Base-by-base conservation (phyloP, 2,113 vertebrate species). In the Triplophysa tibetana region DNA sequence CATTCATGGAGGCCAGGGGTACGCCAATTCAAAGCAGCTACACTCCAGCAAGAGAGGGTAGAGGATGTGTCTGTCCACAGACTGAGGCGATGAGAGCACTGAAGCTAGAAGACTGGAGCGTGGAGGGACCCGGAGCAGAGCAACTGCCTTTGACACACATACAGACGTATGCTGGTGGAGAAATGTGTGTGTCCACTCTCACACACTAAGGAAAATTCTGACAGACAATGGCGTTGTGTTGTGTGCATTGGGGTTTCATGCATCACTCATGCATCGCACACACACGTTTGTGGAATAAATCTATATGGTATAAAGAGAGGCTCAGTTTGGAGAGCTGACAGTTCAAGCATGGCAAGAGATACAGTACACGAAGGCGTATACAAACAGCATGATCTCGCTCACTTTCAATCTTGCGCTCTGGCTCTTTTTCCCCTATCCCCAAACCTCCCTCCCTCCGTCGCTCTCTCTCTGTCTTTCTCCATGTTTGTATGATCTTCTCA, bases 1-100 rank as follows among this genome's bases (percentile, higher is more conserved):
- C 38, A 67, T 38, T 81, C 79, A 75, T 81, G 70, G 70, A 67
- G 79, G 52, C 62, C 70, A 75, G 17, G 21, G 23, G 23, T 66
- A 29, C 23, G 48, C 70, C 79, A 33, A 63, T 23, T 29, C 79
- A 75, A 48, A 48, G 65, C 2, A 61, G 23, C 38, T n/a, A 33
- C 69, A 75, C 56, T 61, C 56, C 72, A 70, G 17, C 23, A 70
- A 48, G 16, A 33, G 65, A 69, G 33, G 24, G 2, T 6, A 68
- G 64, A 56, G 24, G 24, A 54, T 43, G 78, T 17, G 54, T 61
- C 38, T 38, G 21, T 69, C 65, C 24, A 24, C 56, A 26, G 68
- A 54, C 43, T 23, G 33, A 63, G 13, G 41, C 11, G 9, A 38
- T 41, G 29, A 43, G 56, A 72, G 68, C 13, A 14, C 11, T 48